These are phyloP conservation scores for Aix galericulata DNA, from an alignment of 2,113 vertebrate species.

Conservation along the genomic window DNA sequence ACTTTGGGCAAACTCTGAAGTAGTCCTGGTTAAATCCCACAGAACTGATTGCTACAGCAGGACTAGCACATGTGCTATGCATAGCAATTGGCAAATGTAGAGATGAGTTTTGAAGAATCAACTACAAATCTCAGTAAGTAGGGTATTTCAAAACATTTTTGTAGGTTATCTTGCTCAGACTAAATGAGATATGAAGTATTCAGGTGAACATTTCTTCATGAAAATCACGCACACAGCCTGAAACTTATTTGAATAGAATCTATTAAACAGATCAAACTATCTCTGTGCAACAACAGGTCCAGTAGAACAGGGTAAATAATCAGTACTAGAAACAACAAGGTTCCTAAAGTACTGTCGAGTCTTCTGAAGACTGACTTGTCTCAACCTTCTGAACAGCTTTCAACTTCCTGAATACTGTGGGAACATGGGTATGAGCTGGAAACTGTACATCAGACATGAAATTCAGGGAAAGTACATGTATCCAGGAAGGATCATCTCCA, in stretches of 20 bases:
- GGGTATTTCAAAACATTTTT: neutral
- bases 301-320: neutral
- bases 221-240: neutral
- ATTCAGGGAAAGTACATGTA: neutral
- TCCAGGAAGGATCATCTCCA: neutral
- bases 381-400: neutral
- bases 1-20: neutral
- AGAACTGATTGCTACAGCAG: neutral
- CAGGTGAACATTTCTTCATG: neutral
- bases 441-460: neutral
- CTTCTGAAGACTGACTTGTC: neutral
- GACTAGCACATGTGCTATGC: neutral
- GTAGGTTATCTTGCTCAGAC: neutral
- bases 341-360: neutral
- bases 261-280: neutral
- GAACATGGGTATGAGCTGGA: neutral
- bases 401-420: neutral
- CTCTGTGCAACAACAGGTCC: neutral
- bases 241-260: neutral
- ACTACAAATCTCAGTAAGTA: neutral
- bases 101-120: neutral
- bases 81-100: neutral
- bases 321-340: neutral
- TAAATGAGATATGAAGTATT: neutral
- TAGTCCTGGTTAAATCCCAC: neutral